phyloP scores from a whole-genome alignment of 53 echinoderm and acorn worm genomes.

The Zoroaster sp. region DNA sequence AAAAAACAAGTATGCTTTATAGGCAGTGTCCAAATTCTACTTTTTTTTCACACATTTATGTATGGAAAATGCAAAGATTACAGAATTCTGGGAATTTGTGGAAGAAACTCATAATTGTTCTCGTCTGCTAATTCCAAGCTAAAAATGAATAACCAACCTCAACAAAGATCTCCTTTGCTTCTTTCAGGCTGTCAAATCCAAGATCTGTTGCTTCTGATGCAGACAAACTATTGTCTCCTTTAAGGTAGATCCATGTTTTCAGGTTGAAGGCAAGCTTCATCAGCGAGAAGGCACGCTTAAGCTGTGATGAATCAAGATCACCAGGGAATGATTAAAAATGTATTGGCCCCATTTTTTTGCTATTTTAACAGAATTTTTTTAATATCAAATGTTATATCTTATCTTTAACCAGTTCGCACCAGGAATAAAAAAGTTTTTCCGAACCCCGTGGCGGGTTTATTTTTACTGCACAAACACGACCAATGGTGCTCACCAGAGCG shows the following conservation, averaged over 20 bases:
- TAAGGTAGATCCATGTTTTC: constrained; percentile 76
- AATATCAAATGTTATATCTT: no score
- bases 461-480: no score
- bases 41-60: not conserved
- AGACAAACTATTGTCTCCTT: constrained; percentile 73
- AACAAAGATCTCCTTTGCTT: constrained; percentile 77
- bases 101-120: no score
- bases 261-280: constrained; percentile 91
- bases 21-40: not conserved
- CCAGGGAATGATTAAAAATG: not conserved
- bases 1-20: not conserved
- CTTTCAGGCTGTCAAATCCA: constrained; percentile 76
- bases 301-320: constrained; percentile 32
- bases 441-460: no score
- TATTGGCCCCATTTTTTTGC: no score
- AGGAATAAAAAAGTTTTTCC: no score
- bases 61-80: not conserved
- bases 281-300: constrained; percentile 81
- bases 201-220: constrained; percentile 76
- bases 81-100: not conserved
- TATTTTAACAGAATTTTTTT: no score
- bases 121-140: no score
- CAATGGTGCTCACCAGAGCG: no score
- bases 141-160: constrained; percentile 54
- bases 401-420: no score